Evolutionary conservation across 2,888 invertebrate genomes (phyloP).

Genomic region (Caenorhabditis afra): DNA sequence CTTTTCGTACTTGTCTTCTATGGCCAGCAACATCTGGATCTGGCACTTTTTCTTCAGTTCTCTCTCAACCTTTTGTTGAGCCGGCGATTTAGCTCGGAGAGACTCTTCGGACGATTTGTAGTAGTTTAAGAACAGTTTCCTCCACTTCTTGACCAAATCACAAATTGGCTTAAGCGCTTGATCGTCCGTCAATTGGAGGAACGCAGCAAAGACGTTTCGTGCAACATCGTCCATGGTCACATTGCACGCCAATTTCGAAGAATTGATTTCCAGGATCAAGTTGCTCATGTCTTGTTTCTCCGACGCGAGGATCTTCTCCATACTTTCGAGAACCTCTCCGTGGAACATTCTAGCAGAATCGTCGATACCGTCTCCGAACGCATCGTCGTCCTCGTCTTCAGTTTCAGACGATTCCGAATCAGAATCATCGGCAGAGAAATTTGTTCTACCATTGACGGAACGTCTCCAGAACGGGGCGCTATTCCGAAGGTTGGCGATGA

Average conservation of each 20-base stretch:
- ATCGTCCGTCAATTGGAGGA: constrained; percentile 60
- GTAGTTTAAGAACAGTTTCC: constrained; percentile 71
- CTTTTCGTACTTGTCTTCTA: constrained; percentile 66
- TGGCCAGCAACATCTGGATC: constrained; percentile 71
- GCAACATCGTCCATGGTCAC: constrained; percentile 74
- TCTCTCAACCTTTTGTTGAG: constrained; percentile 22
- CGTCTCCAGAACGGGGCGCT: constrained; percentile 44
- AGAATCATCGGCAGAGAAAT: constrained; percentile 11
- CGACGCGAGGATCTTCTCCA: constrained; percentile 59
- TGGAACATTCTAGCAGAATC: constrained; percentile 50
- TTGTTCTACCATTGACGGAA: constrained; percentile 27
- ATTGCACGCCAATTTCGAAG: constrained; percentile 78
- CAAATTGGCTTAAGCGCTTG: constrained; percentile 27
- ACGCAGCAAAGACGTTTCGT: constrained; percentile 69
- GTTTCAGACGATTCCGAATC: constrained; percentile 2
- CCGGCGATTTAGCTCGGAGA: constrained; percentile 8
- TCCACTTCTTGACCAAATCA: constrained; percentile 69
- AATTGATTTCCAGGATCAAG: constrained; percentile 78
- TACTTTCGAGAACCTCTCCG: constrained; percentile 67
- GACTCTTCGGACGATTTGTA: constrained; percentile 58
- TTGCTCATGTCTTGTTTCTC: constrained; percentile 65
- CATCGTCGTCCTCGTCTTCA: constrained; percentile 37
- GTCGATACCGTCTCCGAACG: constrained; percentile 15
- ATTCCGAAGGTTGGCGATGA: constrained; percentile 9
- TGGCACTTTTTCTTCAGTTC: constrained; percentile 57